Evolutionary conservation across 2,888 invertebrate species (phyloP).

Genomic region (Anoplius nigerrimus): DNA sequence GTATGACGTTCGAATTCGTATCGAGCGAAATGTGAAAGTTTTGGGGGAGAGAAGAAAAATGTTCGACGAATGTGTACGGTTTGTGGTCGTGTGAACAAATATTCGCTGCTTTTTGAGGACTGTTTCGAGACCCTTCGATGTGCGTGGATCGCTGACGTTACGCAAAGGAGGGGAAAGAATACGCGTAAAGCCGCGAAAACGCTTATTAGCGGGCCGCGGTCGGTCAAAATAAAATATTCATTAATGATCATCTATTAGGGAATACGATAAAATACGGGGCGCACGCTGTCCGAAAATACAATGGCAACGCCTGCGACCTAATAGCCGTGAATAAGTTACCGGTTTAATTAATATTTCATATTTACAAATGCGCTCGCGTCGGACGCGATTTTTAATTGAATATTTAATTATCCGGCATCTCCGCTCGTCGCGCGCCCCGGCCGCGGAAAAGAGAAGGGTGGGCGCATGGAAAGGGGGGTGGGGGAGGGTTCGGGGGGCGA

Average conservation of each 20-base stretch:
- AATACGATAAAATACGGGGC: neutral
- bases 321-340: conserved; percentile 20
- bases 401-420: conserved; percentile 19
- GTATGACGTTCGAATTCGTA: too few species aligned
- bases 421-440: neutral
- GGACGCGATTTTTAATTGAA: conserved; percentile 28
- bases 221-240: neutral
- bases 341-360: conserved; percentile 34
- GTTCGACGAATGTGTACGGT: too few species aligned
- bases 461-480: neutral
- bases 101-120: too few species aligned
- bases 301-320: neutral
- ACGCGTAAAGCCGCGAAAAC: too few species aligned
- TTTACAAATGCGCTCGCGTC: conserved; percentile 27
- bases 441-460: conserved; percentile 1
- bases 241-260: neutral
- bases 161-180: too few species aligned
- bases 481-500: conserved; percentile 2
- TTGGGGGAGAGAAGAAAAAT: too few species aligned
- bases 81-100: too few species aligned
- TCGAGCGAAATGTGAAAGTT: too few species aligned
- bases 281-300: neutral
- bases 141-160: too few species aligned
- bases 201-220: too few species aligned
- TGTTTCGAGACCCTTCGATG: too few species aligned